These are phyloP conservation scores for Sorex maritimensis DNA, from an alignment of 2,797 vertebrate genomes.

Conservation along the genomic window DNA sequence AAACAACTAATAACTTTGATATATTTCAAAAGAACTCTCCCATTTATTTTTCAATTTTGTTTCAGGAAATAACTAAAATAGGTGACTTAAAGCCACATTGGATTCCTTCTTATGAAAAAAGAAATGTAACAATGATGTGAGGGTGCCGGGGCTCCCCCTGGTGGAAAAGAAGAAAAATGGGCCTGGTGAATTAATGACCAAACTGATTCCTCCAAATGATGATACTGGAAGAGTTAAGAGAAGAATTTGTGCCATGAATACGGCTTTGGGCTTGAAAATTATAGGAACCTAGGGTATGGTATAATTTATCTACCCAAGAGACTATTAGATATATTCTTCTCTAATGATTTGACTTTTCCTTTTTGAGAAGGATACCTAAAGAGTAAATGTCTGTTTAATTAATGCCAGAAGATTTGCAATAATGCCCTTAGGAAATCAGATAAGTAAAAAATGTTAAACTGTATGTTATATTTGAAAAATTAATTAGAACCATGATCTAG, in stretches of 20 bases:
- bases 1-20: conserved; percentile 54
- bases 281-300: background rate
- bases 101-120: conserved; percentile 42
- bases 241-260: conserved; percentile 35
- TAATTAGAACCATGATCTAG: conserved; percentile 65
- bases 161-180: conserved; percentile 26
- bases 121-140: conserved; percentile 36
- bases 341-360: conserved; percentile 56
- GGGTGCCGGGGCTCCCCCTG: background rate
- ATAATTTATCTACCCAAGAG: conserved; percentile 23
- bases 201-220: conserved; percentile 45
- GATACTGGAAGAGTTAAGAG: conserved; percentile 19
- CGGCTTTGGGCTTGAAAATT: conserved; percentile 64
- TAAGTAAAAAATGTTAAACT: conserved; percentile 62
- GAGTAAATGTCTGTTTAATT: conserved; percentile 68
- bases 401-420: conserved; percentile 43
- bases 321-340: conserved; percentile 20
- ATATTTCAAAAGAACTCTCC: conserved; percentile 63
- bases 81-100: background rate
- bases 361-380: conserved; percentile 67
- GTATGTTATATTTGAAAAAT: conserved; percentile 7
- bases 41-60: conserved; percentile 66
- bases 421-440: conserved; percentile 26
- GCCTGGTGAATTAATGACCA: conserved; percentile 56
- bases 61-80: conserved; percentile 61